Evolutionary conservation across 2,797 vertebrate genomes (phyloP).

Genomic region (Neosilurus hyrtlii): DNA sequence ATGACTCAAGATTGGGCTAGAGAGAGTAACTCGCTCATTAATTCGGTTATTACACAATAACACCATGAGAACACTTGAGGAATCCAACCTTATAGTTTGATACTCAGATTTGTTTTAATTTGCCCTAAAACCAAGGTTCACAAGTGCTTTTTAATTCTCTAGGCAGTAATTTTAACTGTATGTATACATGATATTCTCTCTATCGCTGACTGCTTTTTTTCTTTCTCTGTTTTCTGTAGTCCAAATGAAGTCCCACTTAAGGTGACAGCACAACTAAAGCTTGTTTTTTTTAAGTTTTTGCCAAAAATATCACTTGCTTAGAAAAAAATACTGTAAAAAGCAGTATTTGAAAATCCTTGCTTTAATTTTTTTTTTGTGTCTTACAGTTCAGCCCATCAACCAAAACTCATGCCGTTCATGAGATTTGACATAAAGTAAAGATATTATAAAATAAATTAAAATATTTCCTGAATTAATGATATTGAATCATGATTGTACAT

Average conservation of each 20-base stretch:
- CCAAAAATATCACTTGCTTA: neutral
- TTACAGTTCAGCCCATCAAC: neutral
- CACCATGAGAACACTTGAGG: neutral
- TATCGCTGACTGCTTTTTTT: neutral
- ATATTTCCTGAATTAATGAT: neutral
- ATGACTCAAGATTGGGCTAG: neutral
- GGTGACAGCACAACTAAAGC: neutral
- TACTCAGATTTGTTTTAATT: constrained; percentile 1
- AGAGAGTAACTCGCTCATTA: constrained; percentile 6
- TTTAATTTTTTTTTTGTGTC: neutral
- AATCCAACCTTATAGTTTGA: neutral
- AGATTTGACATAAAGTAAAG: neutral
- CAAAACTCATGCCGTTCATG: neutral
- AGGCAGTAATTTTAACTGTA: neutral
- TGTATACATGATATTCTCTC: constrained; percentile 10
- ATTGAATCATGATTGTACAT: neutral
- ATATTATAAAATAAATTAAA: neutral
- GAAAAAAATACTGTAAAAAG: neutral
- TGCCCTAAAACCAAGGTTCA: neutral
- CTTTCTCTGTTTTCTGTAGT: neutral
- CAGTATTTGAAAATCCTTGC: no score
- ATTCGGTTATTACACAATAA: constrained; percentile 8
- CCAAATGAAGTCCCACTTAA: neutral
- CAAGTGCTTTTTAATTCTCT: neutral
- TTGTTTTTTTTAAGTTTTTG: neutral